Base-by-base conservation (phyloP, 2,888 invertebrate genomes). In the Nymphalis polychloros region DNA sequence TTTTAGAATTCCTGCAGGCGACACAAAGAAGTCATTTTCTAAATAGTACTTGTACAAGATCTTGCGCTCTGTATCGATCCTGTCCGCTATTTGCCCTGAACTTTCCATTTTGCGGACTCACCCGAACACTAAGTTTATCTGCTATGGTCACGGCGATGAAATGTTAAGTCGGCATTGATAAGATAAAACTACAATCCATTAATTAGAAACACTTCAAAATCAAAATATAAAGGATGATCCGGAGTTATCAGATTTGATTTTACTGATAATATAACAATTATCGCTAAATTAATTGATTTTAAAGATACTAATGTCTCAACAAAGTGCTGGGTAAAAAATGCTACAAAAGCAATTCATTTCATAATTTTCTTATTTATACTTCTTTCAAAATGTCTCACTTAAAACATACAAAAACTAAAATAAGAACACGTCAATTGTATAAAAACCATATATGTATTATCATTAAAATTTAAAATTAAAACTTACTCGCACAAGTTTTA, bases 391-490 rank as follows among this genome's bases (percentile, higher is more conserved):
- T 10, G 6, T 27, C 16, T 2, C 16, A 35, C 8, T 7, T n/a
- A n/a, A 67, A 66, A 19, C 16, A 47, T 4, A 48, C 31, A 27
- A 63, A 57, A 31, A 53, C 4, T 13, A 23, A 70, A 68, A 64
- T 63, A 61, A 69, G 20, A 57, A 72, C 66, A 66, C 63, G 48
- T 49, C 77, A 76, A 70, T 81, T 86, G 89, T 90, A 90, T 87
- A 90, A 91, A 81, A 91, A 90, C 87, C 91, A 90, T 91, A 88
- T 89, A 90, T 90, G 86, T 91, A 88, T 89, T 88, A 89, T 86
- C 80, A 84, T 89, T 90, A 88, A 89, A 90, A 87, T 84, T 84
- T 85, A 78, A 87, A 91, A 90, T 85, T 88, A 89, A 87, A 88
- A 88, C 85, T 87, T 76, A 84, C 81, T 88, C 82, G 82, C 84